These are phyloP conservation scores for Acronicta psi DNA, from an alignment of 2,888 invertebrate species.

Conservation along the genomic window DNA sequence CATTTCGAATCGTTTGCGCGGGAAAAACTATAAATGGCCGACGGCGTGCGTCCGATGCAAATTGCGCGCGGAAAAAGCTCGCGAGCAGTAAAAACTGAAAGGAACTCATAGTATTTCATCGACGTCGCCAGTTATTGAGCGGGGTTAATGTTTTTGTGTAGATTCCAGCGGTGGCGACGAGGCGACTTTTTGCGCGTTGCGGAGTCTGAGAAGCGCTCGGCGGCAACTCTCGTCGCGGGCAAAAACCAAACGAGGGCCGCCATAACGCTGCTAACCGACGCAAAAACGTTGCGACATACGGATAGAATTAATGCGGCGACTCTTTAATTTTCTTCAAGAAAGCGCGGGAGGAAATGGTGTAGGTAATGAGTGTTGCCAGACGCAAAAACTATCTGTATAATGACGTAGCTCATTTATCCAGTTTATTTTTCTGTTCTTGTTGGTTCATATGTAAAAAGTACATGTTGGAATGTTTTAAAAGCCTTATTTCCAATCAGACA, in stretches of 20 bases:
- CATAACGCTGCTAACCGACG: constrained; percentile 79
- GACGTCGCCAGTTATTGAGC: constrained; percentile 85
- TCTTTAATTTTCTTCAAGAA: constrained; percentile 88
- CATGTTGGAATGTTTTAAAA: constrained; percentile 64
- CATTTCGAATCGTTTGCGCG: constrained; percentile 71
- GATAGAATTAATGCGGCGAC: constrained; percentile 86
- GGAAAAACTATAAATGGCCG: constrained; percentile 83
- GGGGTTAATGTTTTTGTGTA: constrained; percentile 80
- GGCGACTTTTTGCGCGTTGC: constrained; percentile 68
- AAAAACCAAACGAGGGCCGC: constrained; percentile 80
- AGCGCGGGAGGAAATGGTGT: constrained; percentile 87
- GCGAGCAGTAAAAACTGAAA: constrained; percentile 78
- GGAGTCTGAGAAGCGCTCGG: constrained; percentile 82
- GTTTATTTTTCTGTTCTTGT: constrained; percentile 71
- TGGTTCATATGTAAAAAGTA: constrained; percentile 59
- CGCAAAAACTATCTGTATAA: constrained; percentile 85
- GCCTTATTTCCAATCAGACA: constrained; percentile 59
- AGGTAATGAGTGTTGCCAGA: constrained; percentile 83
- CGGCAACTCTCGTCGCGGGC: constrained; percentile 65
- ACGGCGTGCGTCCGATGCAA: constrained; percentile 79
- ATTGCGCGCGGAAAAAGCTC: constrained; percentile 81
- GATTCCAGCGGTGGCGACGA: constrained; percentile 73
- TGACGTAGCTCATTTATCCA: constrained; percentile 78
- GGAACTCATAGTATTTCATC: constrained; percentile 88
- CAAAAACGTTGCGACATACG: constrained; percentile 83